Conservation (phyloP, 1,140 invertebrate species). For the Stratiolaelaps scimitus region DNA sequence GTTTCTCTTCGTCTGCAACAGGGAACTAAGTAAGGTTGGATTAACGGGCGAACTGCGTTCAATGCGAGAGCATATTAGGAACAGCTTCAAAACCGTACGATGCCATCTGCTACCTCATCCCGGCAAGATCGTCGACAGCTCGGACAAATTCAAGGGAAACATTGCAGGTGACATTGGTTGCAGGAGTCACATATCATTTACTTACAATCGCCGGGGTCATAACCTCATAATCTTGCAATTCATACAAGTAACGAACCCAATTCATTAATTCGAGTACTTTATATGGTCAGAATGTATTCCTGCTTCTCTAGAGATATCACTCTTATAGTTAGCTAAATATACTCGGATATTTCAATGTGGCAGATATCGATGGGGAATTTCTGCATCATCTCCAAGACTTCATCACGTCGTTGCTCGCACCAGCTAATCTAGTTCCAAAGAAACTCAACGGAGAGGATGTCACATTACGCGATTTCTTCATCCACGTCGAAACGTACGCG, state of each 20-base stretch:
- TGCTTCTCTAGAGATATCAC: too few relatives aligned
- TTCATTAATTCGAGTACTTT: too few relatives aligned
- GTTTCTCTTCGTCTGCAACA: background rate
- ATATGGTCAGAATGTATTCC: too few relatives aligned
- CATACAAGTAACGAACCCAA: too few relatives aligned
- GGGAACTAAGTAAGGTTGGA: background rate
- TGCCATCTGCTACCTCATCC: slow-evolving; percentile 5
- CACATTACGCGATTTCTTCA: slow-evolving; percentile 3
- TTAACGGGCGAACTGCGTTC: background rate
- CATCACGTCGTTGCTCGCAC: background rate
- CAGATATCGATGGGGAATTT: background rate
- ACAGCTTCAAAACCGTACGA: background rate
- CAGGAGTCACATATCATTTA: background rate
- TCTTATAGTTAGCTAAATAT: too few relatives aligned
- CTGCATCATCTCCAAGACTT: background rate
- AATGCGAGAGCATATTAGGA: background rate
- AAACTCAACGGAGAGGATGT: background rate
- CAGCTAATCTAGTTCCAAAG: background rate
- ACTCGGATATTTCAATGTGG: slow-evolving; percentile 2
- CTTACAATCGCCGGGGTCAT: too few relatives aligned
- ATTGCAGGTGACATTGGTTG: slow-evolving; percentile 1
- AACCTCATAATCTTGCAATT: too few relatives aligned
- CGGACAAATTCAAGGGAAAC: background rate
- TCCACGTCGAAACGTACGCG: background rate
- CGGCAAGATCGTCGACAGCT: background rate